Evolutionary conservation across 2,797 vertebrate genomes (phyloP).

Genomic region (Falco columbarius): DNA sequence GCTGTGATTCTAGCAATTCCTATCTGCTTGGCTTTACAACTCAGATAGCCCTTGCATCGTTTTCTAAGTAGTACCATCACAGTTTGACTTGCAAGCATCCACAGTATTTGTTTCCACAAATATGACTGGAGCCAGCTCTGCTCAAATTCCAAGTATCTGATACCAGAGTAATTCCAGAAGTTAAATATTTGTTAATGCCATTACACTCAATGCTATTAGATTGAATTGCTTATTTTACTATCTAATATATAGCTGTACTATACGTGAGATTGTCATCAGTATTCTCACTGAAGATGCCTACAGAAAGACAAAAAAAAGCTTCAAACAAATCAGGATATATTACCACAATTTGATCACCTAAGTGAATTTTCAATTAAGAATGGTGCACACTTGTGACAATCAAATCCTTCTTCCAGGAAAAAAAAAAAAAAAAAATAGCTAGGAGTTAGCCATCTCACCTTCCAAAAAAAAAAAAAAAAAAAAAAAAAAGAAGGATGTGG

Average conservation of each 20-base stretch:
- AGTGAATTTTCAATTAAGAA: not conserved
- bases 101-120: not conserved
- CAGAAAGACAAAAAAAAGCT: not conserved
- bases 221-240: not conserved
- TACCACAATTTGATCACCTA: not conserved
- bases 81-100: fast-evolving
- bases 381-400: not conserved
- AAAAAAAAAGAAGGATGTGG: not conserved
- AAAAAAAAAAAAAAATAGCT: not conserved
- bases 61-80: not conserved
- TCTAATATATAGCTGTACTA: not conserved
- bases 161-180: not conserved
- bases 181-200: not conserved
- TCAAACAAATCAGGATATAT: not conserved
- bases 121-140: not conserved
- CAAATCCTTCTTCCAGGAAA: not conserved
- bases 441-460: not conserved
- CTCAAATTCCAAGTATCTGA: not conserved
- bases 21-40: not conserved
- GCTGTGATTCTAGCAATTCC: not conserved
- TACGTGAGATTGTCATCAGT: not conserved
- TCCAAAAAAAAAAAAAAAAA: not conserved
- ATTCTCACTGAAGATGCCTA: not conserved
- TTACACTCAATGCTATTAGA: not conserved
- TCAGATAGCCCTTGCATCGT: not conserved